phyloP scores from a whole-genome alignment of 2,888 invertebrate genomes.

The Polyploca ridens region DNA sequence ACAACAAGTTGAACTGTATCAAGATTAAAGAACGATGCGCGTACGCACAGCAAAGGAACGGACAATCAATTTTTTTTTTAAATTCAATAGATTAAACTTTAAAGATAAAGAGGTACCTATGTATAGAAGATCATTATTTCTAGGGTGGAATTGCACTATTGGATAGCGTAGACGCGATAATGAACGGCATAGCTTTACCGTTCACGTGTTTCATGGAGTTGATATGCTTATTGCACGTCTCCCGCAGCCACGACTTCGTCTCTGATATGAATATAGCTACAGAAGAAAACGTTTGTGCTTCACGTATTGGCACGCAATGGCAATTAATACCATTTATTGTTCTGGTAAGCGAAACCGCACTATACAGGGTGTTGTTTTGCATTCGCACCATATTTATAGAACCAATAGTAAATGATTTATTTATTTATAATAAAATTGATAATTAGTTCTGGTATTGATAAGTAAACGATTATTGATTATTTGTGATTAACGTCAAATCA shows the following conservation, averaged over 20 bases:
- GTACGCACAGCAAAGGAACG: too few species aligned
- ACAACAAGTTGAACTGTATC: too few species aligned
- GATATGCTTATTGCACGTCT: slow-evolving; percentile 61
- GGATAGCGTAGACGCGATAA: slow-evolving; percentile 65
- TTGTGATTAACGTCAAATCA: too few species aligned
- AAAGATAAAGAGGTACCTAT: background rate
- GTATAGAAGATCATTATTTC: background rate
- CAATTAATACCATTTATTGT: slow-evolving; percentile 61
- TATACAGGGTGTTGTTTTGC: too few species aligned
- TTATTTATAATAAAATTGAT: too few species aligned
- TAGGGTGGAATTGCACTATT: slow-evolving; percentile 69
- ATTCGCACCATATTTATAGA: too few species aligned
- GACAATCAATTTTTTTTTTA: too few species aligned
- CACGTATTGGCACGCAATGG: slow-evolving; percentile 64
- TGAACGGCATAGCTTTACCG: slow-evolving; percentile 59
- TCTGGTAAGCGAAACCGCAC: slow-evolving; percentile 44
- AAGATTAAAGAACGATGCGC: too few species aligned
- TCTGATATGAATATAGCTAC: slow-evolving; percentile 72
- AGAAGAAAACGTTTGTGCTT: slow-evolving; percentile 66
- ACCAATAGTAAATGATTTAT: too few species aligned
- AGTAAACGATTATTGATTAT: too few species aligned
- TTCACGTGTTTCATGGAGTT: slow-evolving; percentile 63
- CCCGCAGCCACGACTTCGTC: slow-evolving; percentile 65
- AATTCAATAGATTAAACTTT: too few species aligned
- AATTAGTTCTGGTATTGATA: too few species aligned